A percentile compares a stretch with the other conserved stretches of the same genome.
Conservation (phyloP, 2,888 invertebrate species). For the Zhengitettix transpicula region DNA sequence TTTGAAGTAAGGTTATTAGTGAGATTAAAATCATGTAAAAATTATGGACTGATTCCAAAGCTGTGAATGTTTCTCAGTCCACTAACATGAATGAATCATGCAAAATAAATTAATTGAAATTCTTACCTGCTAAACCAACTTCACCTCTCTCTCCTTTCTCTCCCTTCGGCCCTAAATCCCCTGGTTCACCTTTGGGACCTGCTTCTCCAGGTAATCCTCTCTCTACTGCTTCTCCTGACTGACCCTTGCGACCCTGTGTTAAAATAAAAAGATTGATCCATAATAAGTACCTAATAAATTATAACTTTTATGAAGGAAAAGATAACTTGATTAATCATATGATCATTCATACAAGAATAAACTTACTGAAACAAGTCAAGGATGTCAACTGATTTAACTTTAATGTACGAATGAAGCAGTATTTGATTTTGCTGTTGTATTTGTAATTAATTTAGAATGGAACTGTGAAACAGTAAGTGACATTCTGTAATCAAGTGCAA, state of each 20-base stretch:
- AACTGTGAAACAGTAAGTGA: no score
- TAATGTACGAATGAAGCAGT: no score
- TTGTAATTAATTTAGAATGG: no score
- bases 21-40: no score
- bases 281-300: neutral
- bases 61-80: neutral
- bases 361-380: no score
- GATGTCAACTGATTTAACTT: no score
- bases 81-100: neutral
- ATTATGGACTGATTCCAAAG: neutral
- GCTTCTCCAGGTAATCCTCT: slow-evolving; percentile 49
- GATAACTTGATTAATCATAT: no score
- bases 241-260: slow-evolving; percentile 31
- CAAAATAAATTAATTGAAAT: neutral
- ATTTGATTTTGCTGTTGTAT: no score
- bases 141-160: slow-evolving; percentile 32
- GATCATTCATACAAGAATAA: no score
- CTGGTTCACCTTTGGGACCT: slow-evolving; percentile 39
- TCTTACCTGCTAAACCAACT: slow-evolving; percentile 31
- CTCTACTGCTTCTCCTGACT: slow-evolving; percentile 36
- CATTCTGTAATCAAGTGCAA: no score
- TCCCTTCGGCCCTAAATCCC: slow-evolving; percentile 32
- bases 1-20: no score
- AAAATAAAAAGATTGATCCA: slow-evolving; percentile 1
- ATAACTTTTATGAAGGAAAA: neutral